A percentile compares a stretch with the other conserved stretches of the same genome.
phyloP scores from a whole-genome alignment of 2,888 invertebrate genomes.

The Chymomyza procnemis region DNA sequence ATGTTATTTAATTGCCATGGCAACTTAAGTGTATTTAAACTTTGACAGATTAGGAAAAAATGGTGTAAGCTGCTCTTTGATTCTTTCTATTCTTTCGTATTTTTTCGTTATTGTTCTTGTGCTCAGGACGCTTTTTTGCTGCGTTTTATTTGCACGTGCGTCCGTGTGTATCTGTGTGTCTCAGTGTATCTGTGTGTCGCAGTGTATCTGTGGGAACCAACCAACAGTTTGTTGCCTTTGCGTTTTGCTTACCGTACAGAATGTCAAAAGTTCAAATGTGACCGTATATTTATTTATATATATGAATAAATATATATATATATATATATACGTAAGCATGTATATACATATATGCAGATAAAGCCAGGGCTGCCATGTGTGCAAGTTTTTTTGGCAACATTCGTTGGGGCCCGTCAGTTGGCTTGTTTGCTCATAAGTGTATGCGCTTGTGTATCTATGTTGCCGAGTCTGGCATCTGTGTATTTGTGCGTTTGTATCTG shows the following conservation, averaged over 20 bases:
- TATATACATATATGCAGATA: conserved; percentile 6
- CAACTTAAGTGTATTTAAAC: neutral
- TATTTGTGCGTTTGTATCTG: conserved; percentile 22
- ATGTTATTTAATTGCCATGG: neutral
- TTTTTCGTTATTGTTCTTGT: conserved; percentile 1
- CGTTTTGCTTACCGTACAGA: conserved; percentile 14
- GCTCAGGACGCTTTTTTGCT: conserved; percentile 12
- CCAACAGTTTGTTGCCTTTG: neutral
- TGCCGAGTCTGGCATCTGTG: conserved; percentile 27
- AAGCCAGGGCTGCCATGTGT: neutral
- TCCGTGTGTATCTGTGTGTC: neutral
- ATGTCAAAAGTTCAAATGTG: conserved; percentile 49
- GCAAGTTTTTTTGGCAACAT: neutral
- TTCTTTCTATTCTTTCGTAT: conserved; percentile 4
- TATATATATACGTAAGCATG: neutral
- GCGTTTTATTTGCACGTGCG: conserved; percentile 6
- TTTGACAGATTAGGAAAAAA: neutral
- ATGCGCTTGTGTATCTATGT: conserved; percentile 4
- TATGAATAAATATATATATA: neutral
- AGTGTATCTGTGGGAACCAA: neutral
- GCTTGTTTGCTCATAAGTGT: conserved; percentile 17
- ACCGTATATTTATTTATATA: neutral
- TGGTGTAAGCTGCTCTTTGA: neutral
- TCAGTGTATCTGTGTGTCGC: conserved; percentile 2
- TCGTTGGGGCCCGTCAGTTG: neutral